These are phyloP conservation scores for Megamerina dolium DNA, from an alignment of 2,888 invertebrate genomes.

Conservation along the genomic window DNA sequence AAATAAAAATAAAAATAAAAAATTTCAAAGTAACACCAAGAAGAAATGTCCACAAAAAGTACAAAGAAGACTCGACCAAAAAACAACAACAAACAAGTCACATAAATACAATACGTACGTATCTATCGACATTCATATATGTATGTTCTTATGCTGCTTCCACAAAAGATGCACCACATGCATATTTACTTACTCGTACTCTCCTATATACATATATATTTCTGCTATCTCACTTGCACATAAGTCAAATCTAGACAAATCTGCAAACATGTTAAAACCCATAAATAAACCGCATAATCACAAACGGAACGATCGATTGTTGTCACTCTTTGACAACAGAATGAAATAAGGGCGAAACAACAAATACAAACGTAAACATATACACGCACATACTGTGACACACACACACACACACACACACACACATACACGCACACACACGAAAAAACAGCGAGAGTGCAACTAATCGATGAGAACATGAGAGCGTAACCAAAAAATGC, in stretches of 20 bases:
- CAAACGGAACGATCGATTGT: slow-evolving; percentile 48
- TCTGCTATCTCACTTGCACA: slow-evolving; percentile 21
- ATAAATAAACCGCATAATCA: slow-evolving; percentile 47
- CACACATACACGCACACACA: background rate
- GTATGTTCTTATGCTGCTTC: too few species aligned
- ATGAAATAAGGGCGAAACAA: slow-evolving; percentile 15
- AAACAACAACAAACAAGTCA: slow-evolving; percentile 5
- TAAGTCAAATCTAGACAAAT: slow-evolving; percentile 45
- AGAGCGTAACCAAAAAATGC: background rate
- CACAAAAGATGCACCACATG: background rate
- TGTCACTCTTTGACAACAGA: slow-evolving; percentile 44
- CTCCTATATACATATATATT: too few species aligned
- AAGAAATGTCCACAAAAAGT: too few species aligned
- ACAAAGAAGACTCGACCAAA: background rate
- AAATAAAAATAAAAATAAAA: background rate
- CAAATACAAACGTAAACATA: background rate
- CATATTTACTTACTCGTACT: too few species aligned
- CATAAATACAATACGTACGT: slow-evolving; percentile 5
- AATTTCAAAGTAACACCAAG: background rate
- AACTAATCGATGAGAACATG: too few species aligned
- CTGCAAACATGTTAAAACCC: slow-evolving; percentile 45
- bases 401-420: background rate
- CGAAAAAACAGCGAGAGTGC: too few species aligned
- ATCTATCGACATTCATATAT: too few species aligned
- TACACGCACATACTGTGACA: background rate